Conservation (phyloP, 2,113 vertebrate species). For the Solea senegalensis region DNA sequence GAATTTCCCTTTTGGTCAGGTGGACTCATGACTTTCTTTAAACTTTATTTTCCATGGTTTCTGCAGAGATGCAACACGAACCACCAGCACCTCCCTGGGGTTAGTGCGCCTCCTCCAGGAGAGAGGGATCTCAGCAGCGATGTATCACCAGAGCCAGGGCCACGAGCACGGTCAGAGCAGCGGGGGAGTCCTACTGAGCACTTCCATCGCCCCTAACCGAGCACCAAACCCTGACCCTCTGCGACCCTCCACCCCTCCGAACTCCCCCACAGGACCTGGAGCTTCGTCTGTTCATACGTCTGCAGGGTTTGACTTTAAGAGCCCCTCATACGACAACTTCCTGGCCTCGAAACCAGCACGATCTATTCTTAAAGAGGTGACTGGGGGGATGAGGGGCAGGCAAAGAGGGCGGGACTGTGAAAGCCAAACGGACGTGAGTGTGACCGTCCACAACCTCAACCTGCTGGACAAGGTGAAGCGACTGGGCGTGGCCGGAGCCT, state of each 20-base stretch:
- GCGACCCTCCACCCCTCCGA: conserved; percentile 88
- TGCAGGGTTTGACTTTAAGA: conserved; percentile 90
- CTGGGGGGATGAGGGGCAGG: conserved; percentile 81
- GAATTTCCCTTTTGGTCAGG: too few relatives aligned
- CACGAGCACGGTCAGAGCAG: conserved; percentile 83
- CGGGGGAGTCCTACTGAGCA: conserved; percentile 81
- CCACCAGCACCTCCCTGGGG: conserved; percentile 96
- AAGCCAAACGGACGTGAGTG: conserved; percentile 95
- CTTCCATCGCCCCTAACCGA: conserved; percentile 73
- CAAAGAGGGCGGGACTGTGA: conserved; percentile 85
- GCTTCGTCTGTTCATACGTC: conserved; percentile 63
- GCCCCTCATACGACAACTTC: conserved; percentile 95
- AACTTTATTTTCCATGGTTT: conserved; percentile 1
- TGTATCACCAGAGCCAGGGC: conserved; percentile 92
- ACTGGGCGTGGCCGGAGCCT: conserved; percentile 87
- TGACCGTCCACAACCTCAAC: conserved; percentile 94
- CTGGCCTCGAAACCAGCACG: conserved; percentile 94
- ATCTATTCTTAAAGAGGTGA: conserved; percentile 93
- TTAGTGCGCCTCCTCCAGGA: conserved; percentile 97
- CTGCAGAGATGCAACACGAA: conserved; percentile 91
- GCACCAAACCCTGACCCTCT: conserved; percentile 81
- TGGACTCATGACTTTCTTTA: too few relatives aligned
- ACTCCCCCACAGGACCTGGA: conserved; percentile 82
- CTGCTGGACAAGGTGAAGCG: conserved; percentile 95
- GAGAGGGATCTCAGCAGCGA: conserved; percentile 93